A percentile compares a stretch with the other conserved stretches of the same genome.
Evolutionary conservation across 2,113 vertebrate species (phyloP).

Genomic region (Recurvirostra avosetta): DNA sequence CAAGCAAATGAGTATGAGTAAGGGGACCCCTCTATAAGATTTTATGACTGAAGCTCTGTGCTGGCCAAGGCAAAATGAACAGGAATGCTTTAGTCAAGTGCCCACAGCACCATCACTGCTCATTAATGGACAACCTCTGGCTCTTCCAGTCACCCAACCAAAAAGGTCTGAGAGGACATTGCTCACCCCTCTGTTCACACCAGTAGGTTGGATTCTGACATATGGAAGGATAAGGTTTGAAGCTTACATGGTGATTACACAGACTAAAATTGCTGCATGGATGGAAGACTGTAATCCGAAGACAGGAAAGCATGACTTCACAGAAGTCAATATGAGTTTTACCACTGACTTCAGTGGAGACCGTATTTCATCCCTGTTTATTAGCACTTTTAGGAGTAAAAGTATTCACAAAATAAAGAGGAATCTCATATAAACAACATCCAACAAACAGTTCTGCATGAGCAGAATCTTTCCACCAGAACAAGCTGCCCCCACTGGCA

Average conservation of each 20-base stretch:
- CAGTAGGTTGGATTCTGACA: neutral
- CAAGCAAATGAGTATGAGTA: neutral
- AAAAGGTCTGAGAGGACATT: neutral
- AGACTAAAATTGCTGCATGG: neutral
- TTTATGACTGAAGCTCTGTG: neutral
- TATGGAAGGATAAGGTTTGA: neutral
- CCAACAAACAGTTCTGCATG: fast-evolving
- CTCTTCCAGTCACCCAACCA: neutral
- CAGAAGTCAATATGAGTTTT: neutral
- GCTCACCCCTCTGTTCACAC: neutral
- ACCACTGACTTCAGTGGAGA: neutral
- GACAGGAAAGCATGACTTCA: neutral
- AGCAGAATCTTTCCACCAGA: neutral
- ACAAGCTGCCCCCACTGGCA: neutral
- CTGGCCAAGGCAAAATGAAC: neutral
- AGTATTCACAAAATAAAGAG: neutral
- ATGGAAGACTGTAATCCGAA: neutral
- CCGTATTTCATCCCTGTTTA: neutral
- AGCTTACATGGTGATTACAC: neutral
- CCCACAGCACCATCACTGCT: neutral
- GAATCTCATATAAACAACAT: neutral
- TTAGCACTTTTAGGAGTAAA: neutral
- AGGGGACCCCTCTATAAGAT: neutral
- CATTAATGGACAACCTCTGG: neutral
- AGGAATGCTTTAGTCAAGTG: neutral